Base-by-base conservation (phyloP, 2,797 vertebrate genomes). In the Gymnopithys bicolor region DNA sequence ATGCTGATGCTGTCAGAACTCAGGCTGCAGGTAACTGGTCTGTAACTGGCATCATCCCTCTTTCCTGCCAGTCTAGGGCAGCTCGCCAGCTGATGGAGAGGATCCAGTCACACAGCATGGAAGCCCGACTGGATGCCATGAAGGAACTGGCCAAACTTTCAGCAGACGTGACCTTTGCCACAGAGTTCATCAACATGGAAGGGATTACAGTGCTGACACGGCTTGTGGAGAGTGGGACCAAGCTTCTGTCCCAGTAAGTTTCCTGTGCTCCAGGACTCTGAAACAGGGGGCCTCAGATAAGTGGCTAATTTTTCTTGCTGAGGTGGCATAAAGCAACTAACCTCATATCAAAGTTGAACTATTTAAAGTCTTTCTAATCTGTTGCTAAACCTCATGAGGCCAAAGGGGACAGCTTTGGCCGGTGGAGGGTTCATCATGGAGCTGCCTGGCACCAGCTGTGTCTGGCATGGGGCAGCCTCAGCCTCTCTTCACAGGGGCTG, bases 111-210 rank as follows among this genome's bases (percentile, higher is more conserved):
- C 98, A 99, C n/a, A 98, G 97, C 74, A 99, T 99, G 75, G 99
- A 99, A 19, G 98, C 98, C 32, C 98, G 99, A 71, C 98, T 99
- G 37, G 99, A 99, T 67, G 99, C 99, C 84, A 98, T 99, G 90
- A 99, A 99, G 96, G 99, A 99, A 77, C 98, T 99, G 56, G 99
- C 99, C 43, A 99, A 99, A 96, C 98, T 99, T 77, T 99, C 99
- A 0, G 99, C 99, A 4, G 99, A 99, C 15, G 97, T 99, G 58
- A 99, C 99, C 55, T 99, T 99, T 32, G 99, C 99, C 53, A 98
- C 99, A 0, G 99, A 99, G 97, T 99, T 99, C 97, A 99, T 99
- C 96, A 99, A 99, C 95, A 99, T 99, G 98, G 99, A 99, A 66
- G 99, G 99, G 93, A 99, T 99, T 11, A 97, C 98, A 46, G 98